Evolutionary conservation across 2,888 invertebrate genomes (phyloP), one percentile per base, ranked within the genome.

Genomic region (Villa cingulata): DNA sequence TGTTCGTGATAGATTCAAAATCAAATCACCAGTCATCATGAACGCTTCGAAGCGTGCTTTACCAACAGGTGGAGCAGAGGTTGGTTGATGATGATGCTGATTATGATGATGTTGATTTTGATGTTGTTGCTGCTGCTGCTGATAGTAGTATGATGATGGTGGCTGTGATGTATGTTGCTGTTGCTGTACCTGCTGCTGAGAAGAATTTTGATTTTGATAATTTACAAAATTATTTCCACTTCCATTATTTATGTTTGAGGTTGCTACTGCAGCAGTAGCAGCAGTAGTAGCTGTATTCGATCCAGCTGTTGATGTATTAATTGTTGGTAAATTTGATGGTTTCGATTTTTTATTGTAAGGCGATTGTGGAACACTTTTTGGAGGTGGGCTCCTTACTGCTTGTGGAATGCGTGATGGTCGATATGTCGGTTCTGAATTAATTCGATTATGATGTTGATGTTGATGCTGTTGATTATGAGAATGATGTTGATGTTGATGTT

Each of bases 21-120:
- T 94, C 62, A 92, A 80, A 70, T 95, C 94, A 41, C 95, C 95
- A 29, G 95, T 95, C 95, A 95, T 95, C 83, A 94, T 88, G 75
- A 89, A 95, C 48, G 91, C 88, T 72, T 91, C 91, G 72, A 87
- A 90, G 68, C 87, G 65, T 48, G 69, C 65, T 54, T 68, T 69
- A 23, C 61, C 59, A 49, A 63, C 62, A 34, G 64, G 68, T 44
- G 63, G 66, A 47, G 66, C 64, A 47, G 65, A 62, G 43, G 59
- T 60, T 4, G 64, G 64, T 55, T 49, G 49, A 27, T 57, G 54
- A 37, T 54, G 51, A 54, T 57, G 63, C 36, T 57, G 60, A 44
- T 45, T 59, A 59, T 49, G 61, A 61, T 37, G 60, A 57, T 58
- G 37, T 45, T 19, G 27, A 39, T 42, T 46, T 58, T 37, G 59